Percentiles rank a stretch among this genome's conserved stretches.
Evolutionary conservation across 2,888 invertebrate species (phyloP).

Genomic region (Carterocephalus palaemon): DNA sequence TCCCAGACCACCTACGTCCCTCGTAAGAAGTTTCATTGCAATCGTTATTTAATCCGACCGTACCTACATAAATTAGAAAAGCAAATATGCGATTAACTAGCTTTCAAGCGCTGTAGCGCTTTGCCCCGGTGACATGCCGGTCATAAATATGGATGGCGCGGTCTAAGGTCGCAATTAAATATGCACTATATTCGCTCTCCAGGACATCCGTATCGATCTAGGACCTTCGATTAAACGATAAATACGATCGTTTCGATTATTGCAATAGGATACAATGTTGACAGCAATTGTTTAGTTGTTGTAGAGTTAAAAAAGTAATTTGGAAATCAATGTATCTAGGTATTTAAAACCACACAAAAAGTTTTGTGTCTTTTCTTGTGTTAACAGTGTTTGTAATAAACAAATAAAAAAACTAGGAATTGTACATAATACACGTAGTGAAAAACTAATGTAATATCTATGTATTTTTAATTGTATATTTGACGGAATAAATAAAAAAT

Average conservation of each 20-base stretch:
- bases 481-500: no score
- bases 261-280: constrained; percentile 8
- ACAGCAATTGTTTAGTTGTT: constrained; percentile 15
- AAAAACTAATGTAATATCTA: no score
- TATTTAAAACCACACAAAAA: no score
- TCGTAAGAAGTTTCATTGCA: constrained; percentile 30
- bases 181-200: constrained; percentile 38
- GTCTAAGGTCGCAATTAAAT: constrained; percentile 40
- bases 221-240: constrained; percentile 36
- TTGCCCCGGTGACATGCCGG: constrained; percentile 31
- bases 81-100: constrained; percentile 39
- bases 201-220: constrained; percentile 43
- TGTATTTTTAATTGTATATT: no score
- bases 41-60: constrained; percentile 32
- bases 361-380: no score
- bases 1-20: constrained; percentile 17
- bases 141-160: constrained; percentile 36
- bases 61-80: constrained; percentile 43
- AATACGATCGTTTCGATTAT: constrained; percentile 19
- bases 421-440: no score
- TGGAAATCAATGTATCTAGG: no score
- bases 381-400: no score
- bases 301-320: no score
- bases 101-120: constrained; percentile 31
- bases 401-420: no score